Percentiles rank a stretch among this genome's conserved stretches.
Conservation (phyloP, 2,888 invertebrate genomes). For the Drosophila falleni region DNA sequence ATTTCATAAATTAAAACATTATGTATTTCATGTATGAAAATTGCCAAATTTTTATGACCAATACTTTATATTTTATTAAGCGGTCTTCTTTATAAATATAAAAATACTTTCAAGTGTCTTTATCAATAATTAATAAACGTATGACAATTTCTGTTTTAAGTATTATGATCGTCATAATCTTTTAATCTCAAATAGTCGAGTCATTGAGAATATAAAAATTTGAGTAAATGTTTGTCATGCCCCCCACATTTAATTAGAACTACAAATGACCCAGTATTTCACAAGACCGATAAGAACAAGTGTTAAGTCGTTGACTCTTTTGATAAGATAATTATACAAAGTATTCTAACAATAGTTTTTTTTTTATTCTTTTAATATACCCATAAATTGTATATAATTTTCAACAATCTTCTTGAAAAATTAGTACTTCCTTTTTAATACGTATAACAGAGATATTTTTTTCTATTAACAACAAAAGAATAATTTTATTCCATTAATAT, state of each 20-base stretch:
- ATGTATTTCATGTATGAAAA: too few relatives aligned
- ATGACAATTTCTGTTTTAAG: background rate
- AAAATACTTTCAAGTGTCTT: too few relatives aligned
- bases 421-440: too few relatives aligned
- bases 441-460: too few relatives aligned
- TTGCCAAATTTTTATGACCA: too few relatives aligned
- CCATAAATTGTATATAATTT: background rate
- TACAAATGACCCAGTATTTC: constrained; percentile 19
- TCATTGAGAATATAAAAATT: background rate
- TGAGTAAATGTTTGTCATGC: constrained; percentile 24
- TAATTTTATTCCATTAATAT: too few relatives aligned
- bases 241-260: background rate
- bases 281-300: constrained; percentile 34
- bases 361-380: too few relatives aligned
- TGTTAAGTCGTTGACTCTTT: constrained; percentile 30
- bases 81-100: too few relatives aligned
- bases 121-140: background rate
- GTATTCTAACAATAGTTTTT: background rate
- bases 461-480: too few relatives aligned
- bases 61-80: too few relatives aligned
- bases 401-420: too few relatives aligned
- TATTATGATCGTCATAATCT: background rate
- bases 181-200: background rate
- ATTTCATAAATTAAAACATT: too few relatives aligned
- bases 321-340: constrained; percentile 7